These are phyloP conservation scores for Belonocnema kinseyi DNA, from an alignment of 1,140 invertebrate genomes.

Conservation along the genomic window DNA sequence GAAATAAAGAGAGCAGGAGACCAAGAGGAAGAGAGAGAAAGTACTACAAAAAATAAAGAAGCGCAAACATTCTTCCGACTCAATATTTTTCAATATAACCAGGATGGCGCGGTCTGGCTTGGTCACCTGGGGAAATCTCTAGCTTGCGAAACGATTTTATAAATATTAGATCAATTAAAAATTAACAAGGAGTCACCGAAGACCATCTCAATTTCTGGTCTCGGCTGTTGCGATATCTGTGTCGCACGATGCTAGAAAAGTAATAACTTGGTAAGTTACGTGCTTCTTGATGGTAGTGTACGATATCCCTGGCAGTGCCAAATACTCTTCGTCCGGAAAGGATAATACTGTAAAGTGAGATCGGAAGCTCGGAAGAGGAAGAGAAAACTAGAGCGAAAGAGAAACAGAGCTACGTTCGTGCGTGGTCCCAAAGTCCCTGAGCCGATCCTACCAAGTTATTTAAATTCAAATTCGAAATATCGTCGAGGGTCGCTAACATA, in stretches of 20 bases:
- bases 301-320: slow-evolving; percentile 53
- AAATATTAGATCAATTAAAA: slow-evolving; percentile 70
- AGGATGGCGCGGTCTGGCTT: slow-evolving; percentile 41
- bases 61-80: slow-evolving; percentile 59
- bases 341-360: slow-evolving; percentile 43
- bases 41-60: slow-evolving; percentile 41
- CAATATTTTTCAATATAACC: slow-evolving; percentile 68
- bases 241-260: background rate
- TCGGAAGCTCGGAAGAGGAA: slow-evolving; percentile 55
- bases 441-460: slow-evolving; percentile 77
- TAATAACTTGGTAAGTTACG: slow-evolving; percentile 26
- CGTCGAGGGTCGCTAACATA: slow-evolving; percentile 76
- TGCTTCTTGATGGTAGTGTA: background rate
- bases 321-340: slow-evolving; percentile 48
- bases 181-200: slow-evolving; percentile 54
- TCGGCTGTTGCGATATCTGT: slow-evolving; percentile 5
- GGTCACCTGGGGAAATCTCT: slow-evolving; percentile 69
- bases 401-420: slow-evolving; percentile 65
- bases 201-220: slow-evolving; percentile 17
- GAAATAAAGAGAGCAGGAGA: slow-evolving; percentile 37
- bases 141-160: slow-evolving; percentile 58
- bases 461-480: slow-evolving; percentile 78
- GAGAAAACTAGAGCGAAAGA: slow-evolving; percentile 55
- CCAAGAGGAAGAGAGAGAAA: slow-evolving; percentile 44
- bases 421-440: slow-evolving; percentile 74